Base-by-base conservation (phyloP, 2,113 vertebrate species). In the Corythaixoides concolor region DNA sequence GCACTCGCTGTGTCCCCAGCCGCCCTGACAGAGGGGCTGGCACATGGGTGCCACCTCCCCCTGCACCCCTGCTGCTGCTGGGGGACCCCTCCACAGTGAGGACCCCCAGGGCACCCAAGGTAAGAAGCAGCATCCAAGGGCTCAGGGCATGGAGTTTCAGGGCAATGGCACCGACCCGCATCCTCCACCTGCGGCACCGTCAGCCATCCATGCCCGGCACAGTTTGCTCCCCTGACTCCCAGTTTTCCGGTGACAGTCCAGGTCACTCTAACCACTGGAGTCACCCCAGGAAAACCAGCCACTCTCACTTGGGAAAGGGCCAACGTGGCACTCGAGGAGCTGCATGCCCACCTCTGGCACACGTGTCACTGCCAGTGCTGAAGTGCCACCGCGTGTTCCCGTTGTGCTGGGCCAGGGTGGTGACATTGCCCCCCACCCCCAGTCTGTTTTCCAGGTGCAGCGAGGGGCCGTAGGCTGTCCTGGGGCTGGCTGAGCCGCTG, bases 131-230 rank as follows among this genome's bases (percentile, higher is more conserved):
- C 53, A 64, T 5, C 50, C 60, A 12, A 62, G 35, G 60, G 66
- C 45, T 47, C 5, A 2, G 45, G 49, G 21, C 19, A 7, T 22
- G 10, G 49, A 11, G 4, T 20, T 39, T 24, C 12, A 12, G 39
- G 86, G 55, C 1, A 5, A 24, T 5, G 35, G 21, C 35, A 58
- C 56, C 0, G 4, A 85, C 27, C 12, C 8, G 1, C 22, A 35
- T 19, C 19, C 52, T 45, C 74, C 85, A 62, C 12, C 18, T 2
- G 4, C 0, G 0, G 37, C n/a, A 60, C 69, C 2, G 0, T 1
- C 3, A 0, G 15, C 55, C 58, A 50, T 8, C 58, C 20, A 6
- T 3, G 41, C 66, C 64, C 4, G 2, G 20, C 67, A 75, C 22
- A 43, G 35, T 58, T 78, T 56, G 32, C 22, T 33, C 27, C 28